phyloP scores from a whole-genome alignment of 2,888 invertebrate species.

The Hylaea fasciaria region DNA sequence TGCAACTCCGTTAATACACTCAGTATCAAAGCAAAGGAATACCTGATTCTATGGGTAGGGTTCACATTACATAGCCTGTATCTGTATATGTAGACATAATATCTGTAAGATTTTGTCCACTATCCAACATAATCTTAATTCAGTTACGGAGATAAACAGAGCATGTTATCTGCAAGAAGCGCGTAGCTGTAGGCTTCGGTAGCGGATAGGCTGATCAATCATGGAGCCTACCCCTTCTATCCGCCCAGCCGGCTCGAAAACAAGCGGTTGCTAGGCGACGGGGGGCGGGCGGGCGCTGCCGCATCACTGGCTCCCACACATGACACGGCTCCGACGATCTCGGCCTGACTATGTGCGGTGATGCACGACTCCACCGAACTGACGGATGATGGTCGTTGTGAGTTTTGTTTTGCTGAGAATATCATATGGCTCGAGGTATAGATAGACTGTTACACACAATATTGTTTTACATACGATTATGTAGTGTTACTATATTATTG shows the following conservation, averaged over 20 bases:
- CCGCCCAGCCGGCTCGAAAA: conserved; percentile 78
- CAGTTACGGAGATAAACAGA: conserved; percentile 23
- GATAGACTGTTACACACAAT: not conserved
- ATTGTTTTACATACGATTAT: too few relatives aligned
- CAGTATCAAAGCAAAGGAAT: too few relatives aligned
- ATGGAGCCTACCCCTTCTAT: conserved; percentile 83
- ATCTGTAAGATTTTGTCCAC: not conserved
- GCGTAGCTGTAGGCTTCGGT: conserved; percentile 74
- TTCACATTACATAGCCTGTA: too few relatives aligned
- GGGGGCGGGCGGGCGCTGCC: conserved; percentile 63
- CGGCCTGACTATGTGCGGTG: conserved; percentile 38
- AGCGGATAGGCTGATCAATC: conserved; percentile 84
- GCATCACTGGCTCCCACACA: conserved; percentile 71
- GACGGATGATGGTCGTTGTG: conserved; percentile 20
- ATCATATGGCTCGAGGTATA: not conserved
- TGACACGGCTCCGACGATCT: conserved; percentile 57
- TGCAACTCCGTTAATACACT: too few relatives aligned
- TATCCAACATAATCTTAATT: conserved; percentile 7
- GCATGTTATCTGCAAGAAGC: conserved; percentile 31
- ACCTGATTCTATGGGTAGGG: too few relatives aligned
- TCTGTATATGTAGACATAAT: too few relatives aligned
- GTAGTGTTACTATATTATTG: too few relatives aligned
- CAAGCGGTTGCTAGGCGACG: conserved; percentile 82
- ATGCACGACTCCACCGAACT: conserved; percentile 37
- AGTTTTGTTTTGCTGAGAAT: conserved; percentile 12